Percentiles rank a stretch among this genome's conserved stretches.
Evolutionary conservation across 1,140 invertebrate species (phyloP).

Genomic region (Ptiloglossa arizonensis): DNA sequence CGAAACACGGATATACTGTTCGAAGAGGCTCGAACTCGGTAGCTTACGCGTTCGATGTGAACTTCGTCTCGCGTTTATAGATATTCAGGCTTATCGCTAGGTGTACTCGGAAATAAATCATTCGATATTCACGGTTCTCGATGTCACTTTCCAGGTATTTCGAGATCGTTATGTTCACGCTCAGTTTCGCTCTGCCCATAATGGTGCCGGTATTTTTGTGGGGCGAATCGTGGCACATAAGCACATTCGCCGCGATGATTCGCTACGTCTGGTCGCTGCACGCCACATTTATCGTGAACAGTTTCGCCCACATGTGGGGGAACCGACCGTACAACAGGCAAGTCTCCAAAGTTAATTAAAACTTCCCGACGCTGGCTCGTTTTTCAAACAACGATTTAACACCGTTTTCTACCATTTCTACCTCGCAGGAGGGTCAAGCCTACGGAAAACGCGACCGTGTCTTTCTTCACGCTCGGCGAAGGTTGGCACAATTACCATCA

Average conservation of each 20-base stretch:
- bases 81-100: too few species aligned
- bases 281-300: slow-evolving; percentile 95
- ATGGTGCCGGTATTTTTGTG: slow-evolving; percentile 88
- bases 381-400: slow-evolving; percentile 21
- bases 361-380: slow-evolving; percentile 4
- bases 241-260: slow-evolving; percentile 85
- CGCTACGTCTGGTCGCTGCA: slow-evolving; percentile 91
- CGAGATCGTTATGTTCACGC: slow-evolving; percentile 84
- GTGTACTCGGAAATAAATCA: too few species aligned
- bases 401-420: neutral
- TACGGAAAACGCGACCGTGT: slow-evolving; percentile 79
- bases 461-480: slow-evolving; percentile 79
- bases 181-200: slow-evolving; percentile 90
- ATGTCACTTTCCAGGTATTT: slow-evolving; percentile 85
- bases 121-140: neutral
- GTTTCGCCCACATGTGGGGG: slow-evolving; percentile 92
- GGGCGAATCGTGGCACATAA: slow-evolving; percentile 86
- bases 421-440: slow-evolving; percentile 83
- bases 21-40: too few species aligned
- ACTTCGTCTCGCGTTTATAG: too few species aligned
- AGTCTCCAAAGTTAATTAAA: slow-evolving; percentile 52
- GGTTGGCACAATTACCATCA: slow-evolving; percentile 89
- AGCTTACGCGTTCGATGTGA: too few species aligned
- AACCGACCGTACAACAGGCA: slow-evolving; percentile 88
- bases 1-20: too few species aligned